A percentile compares a stretch with the other conserved stretches of the same genome.
Conservation (phyloP, 1,140 invertebrate genomes). For the Caerostris extrusa region DNA sequence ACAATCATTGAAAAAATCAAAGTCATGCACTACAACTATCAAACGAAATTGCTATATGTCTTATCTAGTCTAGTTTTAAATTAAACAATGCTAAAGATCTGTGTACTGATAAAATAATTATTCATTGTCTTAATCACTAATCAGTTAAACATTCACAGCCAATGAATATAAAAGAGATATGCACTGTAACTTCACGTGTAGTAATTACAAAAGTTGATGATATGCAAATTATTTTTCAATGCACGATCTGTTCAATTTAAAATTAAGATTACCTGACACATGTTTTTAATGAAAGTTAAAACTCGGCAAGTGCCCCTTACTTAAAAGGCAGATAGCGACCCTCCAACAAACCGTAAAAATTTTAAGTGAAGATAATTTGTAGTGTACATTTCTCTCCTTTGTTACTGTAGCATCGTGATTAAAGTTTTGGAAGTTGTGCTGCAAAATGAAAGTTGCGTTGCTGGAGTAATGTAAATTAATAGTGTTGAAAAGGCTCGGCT, state of each 20-base stretch:
- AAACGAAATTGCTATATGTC: too few species aligned
- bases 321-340: background rate
- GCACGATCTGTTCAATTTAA: background rate
- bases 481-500: background rate
- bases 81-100: too few species aligned
- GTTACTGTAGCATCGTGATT: background rate
- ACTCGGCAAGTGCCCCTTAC: background rate
- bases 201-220: background rate
- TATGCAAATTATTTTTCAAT: background rate
- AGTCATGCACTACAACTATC: too few species aligned
- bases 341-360: slow-evolving; percentile 11
- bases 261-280: background rate
- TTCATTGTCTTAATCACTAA: too few species aligned
- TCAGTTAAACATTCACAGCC: too few species aligned
- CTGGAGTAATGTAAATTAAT: background rate
- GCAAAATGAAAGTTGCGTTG: background rate
- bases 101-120: too few species aligned
- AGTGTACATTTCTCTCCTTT: slow-evolving; percentile 3
- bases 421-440: background rate
- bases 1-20: too few species aligned
- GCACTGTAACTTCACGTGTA: background rate
- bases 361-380: background rate
- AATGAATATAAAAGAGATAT: background rate
- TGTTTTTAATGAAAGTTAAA: background rate
- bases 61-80: too few species aligned